Evolutionary conservation across 2,113 vertebrate species (phyloP), one percentile per base, ranked within the genome.

Genomic region (Camelus dromedarius): DNA sequence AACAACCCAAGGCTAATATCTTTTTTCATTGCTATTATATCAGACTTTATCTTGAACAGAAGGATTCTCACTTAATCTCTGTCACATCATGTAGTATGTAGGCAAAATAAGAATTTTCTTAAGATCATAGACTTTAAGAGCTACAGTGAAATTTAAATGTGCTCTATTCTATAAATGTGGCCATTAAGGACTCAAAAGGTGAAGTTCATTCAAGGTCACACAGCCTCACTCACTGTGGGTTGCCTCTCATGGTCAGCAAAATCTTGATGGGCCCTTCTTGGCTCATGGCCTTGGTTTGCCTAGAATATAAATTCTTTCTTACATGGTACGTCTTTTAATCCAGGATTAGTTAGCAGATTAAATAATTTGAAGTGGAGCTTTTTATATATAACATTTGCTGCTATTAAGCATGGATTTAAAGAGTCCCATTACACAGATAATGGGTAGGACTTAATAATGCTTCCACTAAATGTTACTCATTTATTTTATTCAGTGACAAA

Each of bases 311-410:
- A 79, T 69, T 89, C 69, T 84, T 91, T 69, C 73, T 85, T 48
- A 67, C 22, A 32, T 28, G 28, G 56, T 83, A 79, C 30, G 30
- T 83, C 52, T 26, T 91, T 94, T 62, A 87, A 79, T 96, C 87
- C 92, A 95, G 48, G 35, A 84, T 91, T 66, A 93, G 84, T 80
- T 96, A 91, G 64, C 28, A 95, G 56, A 96, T 69, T 89, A 87
- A 88, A 76, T 92, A 60, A 96, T 92, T 75, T 87, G 75, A 93
- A 93, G 48, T 80, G 35, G 60, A 8, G 38, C 76, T 48, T 86
- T 91, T 54, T 94, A 32, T 85, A 90, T 95, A 84, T 38, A 52
- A 82, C 75, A 85, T n/a, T 50, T 93, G 50, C n/a, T 75, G 26
- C 13, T 89, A 67, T n/a, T 81, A 70, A 88, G 42, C 28, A 76